A percentile compares a stretch with the other conserved stretches of the same genome.
Evolutionary conservation across 2,113 vertebrate genomes (phyloP).

Genomic region (Sturnus vulgaris): DNA sequence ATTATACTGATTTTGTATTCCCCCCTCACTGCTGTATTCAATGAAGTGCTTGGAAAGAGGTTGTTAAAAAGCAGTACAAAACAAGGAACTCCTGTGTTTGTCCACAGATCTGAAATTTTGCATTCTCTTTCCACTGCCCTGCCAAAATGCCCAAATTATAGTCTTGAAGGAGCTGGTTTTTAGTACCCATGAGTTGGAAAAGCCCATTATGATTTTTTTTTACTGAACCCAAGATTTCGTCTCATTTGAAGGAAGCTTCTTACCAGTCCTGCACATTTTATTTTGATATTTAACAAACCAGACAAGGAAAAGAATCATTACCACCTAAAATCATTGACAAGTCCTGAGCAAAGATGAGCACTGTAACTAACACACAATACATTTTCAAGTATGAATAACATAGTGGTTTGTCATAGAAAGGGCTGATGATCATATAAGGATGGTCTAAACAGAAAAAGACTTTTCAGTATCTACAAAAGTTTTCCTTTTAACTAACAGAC

Average conservation of each 20-base stretch:
- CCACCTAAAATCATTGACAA: not conserved
- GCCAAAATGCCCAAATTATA: not conserved
- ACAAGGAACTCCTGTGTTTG: conserved; percentile 23
- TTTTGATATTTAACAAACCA: not conserved
- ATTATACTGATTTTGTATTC: not conserved
- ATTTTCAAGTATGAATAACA: not conserved
- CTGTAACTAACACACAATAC: not conserved
- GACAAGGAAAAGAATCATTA: not conserved
- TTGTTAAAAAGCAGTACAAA: conserved; percentile 15
- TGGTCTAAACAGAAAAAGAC: not conserved
- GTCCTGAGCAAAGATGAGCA: not conserved
- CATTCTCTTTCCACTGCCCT: not conserved
- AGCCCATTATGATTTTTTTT: not conserved
- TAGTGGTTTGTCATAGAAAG: not conserved
- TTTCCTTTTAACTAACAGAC: not conserved
- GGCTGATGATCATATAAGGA: not conserved
- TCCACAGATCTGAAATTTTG: conserved; percentile 2
- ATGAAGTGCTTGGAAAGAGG: not conserved
- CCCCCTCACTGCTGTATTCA: not conserved
- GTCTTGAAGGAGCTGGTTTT: not conserved
- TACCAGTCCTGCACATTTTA: not conserved
- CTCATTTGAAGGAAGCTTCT: not conserved
- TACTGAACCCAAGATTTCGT: not conserved
- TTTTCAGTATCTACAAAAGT: not conserved
- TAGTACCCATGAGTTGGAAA: not conserved